phyloP scores from a whole-genome alignment of 2,888 invertebrate genomes.

The Endomychus coccineus region DNA sequence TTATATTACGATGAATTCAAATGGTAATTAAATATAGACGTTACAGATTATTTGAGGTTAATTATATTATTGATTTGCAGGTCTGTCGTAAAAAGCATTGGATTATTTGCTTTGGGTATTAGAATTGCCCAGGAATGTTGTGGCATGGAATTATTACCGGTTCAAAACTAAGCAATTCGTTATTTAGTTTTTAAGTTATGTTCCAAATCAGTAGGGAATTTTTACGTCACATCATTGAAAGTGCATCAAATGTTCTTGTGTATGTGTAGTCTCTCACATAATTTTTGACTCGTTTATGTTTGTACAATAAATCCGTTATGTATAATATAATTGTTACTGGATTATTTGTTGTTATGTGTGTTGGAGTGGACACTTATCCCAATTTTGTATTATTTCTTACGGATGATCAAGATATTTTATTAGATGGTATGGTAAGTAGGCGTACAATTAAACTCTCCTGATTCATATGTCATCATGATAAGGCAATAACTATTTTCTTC shows the following conservation, averaged over 20 bases:
- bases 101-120: constrained; percentile 69
- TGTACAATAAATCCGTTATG: not conserved
- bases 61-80: too few relatives aligned
- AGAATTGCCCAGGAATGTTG: constrained; percentile 70
- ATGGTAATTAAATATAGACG: constrained; percentile 51
- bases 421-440: constrained; percentile 66
- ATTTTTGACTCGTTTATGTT: too few relatives aligned
- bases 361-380: too few relatives aligned
- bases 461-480: not conserved
- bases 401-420: constrained; percentile 77
- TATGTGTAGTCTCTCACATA: too few relatives aligned
- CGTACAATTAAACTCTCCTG: not conserved
- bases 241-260: too few relatives aligned
- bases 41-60: constrained; percentile 11
- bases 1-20: constrained; percentile 71
- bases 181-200: too few relatives aligned
- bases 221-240: too few relatives aligned
- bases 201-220: too few relatives aligned
- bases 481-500: too few relatives aligned
- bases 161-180: constrained; percentile 27
- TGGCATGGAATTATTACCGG: constrained; percentile 66
- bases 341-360: too few relatives aligned
- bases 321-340: not conserved
- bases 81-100: constrained; percentile 73
- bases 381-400: constrained; percentile 76